Base-by-base conservation (phyloP, 2,797 vertebrate genomes). In the Taeniopygia guttata region DNA sequence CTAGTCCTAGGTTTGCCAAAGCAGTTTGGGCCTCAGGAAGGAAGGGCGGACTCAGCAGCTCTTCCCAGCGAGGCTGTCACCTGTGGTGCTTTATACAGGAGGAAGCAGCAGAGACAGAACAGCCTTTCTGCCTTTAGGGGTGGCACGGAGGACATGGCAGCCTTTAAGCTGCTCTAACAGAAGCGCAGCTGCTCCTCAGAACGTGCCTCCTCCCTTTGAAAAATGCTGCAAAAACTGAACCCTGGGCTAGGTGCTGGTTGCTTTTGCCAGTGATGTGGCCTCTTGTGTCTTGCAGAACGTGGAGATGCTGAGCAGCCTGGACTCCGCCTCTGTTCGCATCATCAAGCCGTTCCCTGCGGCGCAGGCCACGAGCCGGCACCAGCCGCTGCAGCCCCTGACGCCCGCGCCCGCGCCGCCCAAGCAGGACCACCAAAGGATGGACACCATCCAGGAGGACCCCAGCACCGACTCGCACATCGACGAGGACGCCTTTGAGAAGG, bases 391-490 rank as follows among this genome's bases (percentile, higher is more conserved):
- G 81, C 89, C 97, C 1, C 29, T 94, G 45, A 34, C 91, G 0
- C 94, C 92, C 16, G 95, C 93, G 73, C 84, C 97, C 3, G 85
- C 75, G 3, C 97, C 97, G 5, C 97, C 97, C 1, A 98, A 97
- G 13, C 90, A 95, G 69, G 99, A 99, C 73, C 98, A 98, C 83
- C 98, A 97, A 10, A 96, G 98, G 23, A 99, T 99, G 99, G 99
- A 98, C 97, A 99, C 99, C 11, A 99, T 99, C 97, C 98, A 99
- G 98, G 99, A 99, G 97, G 99, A 99, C 97, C 98, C 98, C 38
- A 99, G 98, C 98, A 98, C 96, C 7, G 99, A 98, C 98, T 99
- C 98, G 30, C 98, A 98, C 90, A 96, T 93, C 17, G 99, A 98
- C 3, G 99, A 99, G 95, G 99, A 99, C 5, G 98, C 94, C 80